Base-by-base conservation (phyloP, 2,797 vertebrate species). In the Scolopax rusticola region DNA sequence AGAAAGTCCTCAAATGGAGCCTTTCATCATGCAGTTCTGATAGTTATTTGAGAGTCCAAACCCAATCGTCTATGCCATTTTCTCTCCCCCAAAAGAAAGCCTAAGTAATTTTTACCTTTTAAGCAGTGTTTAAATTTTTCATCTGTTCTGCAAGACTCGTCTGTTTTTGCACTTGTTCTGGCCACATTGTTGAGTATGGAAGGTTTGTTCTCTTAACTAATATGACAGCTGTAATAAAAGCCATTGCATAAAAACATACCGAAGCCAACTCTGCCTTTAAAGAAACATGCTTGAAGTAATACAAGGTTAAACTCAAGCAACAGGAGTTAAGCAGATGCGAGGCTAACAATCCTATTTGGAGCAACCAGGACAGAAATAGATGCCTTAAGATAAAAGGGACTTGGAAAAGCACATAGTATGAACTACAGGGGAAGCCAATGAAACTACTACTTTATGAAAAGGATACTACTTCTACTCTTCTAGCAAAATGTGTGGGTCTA, bases 271-370 rank as follows among this genome's bases (percentile, higher is more conserved):
- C n/a, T 76, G 15, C 30, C 30, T 69, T 41, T 33, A 48, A 65
- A 61, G 61, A 90, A 75, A 43, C 18, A 11, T 4, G 2, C n/a
- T 77, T 63, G n/a, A 9, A 45, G 36, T 60, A 79, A 41, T 12
- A 9, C 18, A 63, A 65, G 59, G n/a, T 60, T 92, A 84, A 54
- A 87, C 79, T 84, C 63, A 47, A 94, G 75, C 54, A 76, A n/a
- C 47, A 73, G 83, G 69, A n/a, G 86, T 5, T 91, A 93, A 94
- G 54, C n/a, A 71, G 50, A 30, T 63, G 15, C 33, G 27, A 27
- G 69, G 38, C 74, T 71, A 88, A 56, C n/a, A 86, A 87, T 84
- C 80, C 88, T 93, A 79, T 95, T 90, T 93, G 63, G 61, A 92
- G 77, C 19, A 87, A 33, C 63, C 16, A 40, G 50, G 74, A 91